These are phyloP conservation scores for Oncopeltus fasciatus DNA, from an alignment of 1,140 invertebrate species.

Conservation along the genomic window DNA sequence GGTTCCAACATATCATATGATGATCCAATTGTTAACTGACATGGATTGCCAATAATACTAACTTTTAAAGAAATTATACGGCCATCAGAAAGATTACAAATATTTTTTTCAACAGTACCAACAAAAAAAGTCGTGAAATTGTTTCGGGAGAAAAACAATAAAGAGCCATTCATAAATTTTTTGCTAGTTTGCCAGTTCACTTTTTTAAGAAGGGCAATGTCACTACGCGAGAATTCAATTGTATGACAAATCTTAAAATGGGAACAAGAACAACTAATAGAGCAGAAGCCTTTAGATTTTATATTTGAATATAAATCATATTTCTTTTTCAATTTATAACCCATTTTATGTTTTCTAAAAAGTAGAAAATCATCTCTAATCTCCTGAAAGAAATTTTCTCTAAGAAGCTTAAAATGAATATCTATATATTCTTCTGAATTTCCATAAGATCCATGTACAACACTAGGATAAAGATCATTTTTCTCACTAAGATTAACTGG, in stretches of 20 bases:
- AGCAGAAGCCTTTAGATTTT: constrained; percentile 30
- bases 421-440: constrained; percentile 35
- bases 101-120: constrained; percentile 45
- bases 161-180: constrained; percentile 51
- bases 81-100: constrained; percentile 33
- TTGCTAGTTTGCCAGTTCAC: constrained; percentile 32
- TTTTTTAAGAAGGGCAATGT: background rate
- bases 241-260: constrained; percentile 21
- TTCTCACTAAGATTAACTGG: background rate
- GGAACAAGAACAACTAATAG: constrained; percentile 33
- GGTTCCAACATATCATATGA: constrained; percentile 46
- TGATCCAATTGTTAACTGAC: constrained; percentile 29
- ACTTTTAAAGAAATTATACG: constrained; percentile 36
- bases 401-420: constrained; percentile 34
- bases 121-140: constrained; percentile 50
- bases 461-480: background rate
- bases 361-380: constrained; percentile 29
- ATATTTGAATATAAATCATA: background rate
- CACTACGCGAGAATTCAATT: constrained; percentile 16
- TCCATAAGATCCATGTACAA: constrained; percentile 26
- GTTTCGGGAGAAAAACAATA: constrained; percentile 53
- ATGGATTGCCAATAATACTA: constrained; percentile 27
- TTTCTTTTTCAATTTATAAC: background rate
- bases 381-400: constrained; percentile 35
- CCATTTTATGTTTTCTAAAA: constrained; percentile 3